A percentile compares a stretch with the other conserved stretches of the same genome.
Conservation (phyloP, 2,888 invertebrate species). For the Spisula subtruncata region DNA sequence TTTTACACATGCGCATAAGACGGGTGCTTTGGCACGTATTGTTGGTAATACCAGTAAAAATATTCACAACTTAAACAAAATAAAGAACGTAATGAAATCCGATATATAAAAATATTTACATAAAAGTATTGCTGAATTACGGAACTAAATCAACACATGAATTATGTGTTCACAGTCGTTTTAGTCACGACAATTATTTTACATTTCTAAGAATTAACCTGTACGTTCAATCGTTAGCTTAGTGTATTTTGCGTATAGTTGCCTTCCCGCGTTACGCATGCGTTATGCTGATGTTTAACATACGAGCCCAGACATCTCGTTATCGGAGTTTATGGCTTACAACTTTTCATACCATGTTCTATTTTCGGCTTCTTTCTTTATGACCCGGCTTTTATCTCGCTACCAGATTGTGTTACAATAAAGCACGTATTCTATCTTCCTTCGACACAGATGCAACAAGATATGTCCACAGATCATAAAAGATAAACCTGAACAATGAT, state of each 20-base stretch:
- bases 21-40: too few relatives aligned
- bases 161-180: neutral
- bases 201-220: neutral
- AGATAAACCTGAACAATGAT: constrained; percentile 7
- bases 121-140: too few relatives aligned
- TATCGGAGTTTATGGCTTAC: neutral
- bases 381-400: neutral
- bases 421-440: neutral
- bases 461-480: neutral
- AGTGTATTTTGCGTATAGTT: neutral
- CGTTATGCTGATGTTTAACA: neutral
- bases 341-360: neutral
- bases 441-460: neutral
- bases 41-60: too few relatives aligned
- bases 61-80: too few relatives aligned
- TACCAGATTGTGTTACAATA: neutral
- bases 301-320: neutral
- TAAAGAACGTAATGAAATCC: too few relatives aligned
- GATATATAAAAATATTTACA: too few relatives aligned
- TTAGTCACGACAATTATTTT: neutral
- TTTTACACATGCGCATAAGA: too few relatives aligned
- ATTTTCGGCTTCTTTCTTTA: neutral
- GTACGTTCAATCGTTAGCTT: neutral
- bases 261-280: neutral
- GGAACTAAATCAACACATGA: neutral